Conservation (phyloP, 2,113 vertebrate genomes). For the Orientallactaga bullata region DNA sequence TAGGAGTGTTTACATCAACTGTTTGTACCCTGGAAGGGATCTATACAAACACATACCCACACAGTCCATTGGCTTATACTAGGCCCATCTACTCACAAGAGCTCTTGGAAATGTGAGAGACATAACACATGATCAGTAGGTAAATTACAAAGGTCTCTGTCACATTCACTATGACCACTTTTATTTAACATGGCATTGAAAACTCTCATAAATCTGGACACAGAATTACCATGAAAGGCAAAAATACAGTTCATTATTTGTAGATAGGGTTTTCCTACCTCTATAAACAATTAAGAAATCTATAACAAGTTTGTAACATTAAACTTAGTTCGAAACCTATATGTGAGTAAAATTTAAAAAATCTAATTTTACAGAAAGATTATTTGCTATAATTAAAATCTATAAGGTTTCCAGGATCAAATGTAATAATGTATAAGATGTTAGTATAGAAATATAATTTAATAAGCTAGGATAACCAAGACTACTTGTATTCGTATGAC, state of each 20-base stretch:
- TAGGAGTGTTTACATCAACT: background rate
- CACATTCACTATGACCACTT: background rate
- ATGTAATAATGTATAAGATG: background rate
- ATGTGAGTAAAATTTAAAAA: background rate
- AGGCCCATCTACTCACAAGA: background rate
- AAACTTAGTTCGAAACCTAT: background rate
- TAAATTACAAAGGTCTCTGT: background rate
- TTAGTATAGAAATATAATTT: conserved; percentile 26
- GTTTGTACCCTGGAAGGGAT: background rate
- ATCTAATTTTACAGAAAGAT: conserved; percentile 23
- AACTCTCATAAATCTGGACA: background rate
- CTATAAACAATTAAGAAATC: conserved; percentile 1
- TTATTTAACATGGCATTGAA: background rate
- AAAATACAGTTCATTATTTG: conserved; percentile 10
- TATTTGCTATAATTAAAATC: background rate
- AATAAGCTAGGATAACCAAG: background rate
- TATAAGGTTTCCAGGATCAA: background rate
- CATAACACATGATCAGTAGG: background rate
- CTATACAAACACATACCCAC: background rate
- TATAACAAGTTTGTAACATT: background rate
- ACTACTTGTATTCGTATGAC: background rate
- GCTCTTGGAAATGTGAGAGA: background rate
- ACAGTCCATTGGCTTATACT: background rate
- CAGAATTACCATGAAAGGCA: conserved; percentile 20
- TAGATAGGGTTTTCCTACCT: background rate